Evolutionary conservation across 92 coral and sea anemone species (phyloP).

Genomic region (Paramuricea clavata): DNA sequence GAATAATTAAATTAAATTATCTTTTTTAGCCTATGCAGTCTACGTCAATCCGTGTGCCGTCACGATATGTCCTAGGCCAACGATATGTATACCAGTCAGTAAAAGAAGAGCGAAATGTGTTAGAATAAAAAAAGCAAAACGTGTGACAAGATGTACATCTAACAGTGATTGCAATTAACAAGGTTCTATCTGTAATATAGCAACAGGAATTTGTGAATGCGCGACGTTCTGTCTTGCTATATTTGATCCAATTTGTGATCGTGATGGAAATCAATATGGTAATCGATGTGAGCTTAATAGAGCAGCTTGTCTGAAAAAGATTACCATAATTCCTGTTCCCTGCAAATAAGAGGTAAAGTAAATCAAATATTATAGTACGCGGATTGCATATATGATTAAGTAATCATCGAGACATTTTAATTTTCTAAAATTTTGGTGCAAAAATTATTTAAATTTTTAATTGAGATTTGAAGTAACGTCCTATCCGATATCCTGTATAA

Average conservation of each 20-base stretch:
- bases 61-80: not conserved
- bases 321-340: not conserved
- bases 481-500: too few species aligned
- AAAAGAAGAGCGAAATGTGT: conserved; percentile 1
- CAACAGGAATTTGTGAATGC: not conserved
- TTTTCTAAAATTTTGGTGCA: too few species aligned
- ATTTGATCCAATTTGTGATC: not conserved
- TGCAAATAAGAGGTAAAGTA: not conserved
- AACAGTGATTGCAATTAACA: conserved; percentile 1
- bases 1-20: too few species aligned
- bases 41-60: conserved; percentile 9
- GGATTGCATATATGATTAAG: too few species aligned
- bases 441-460: too few species aligned
- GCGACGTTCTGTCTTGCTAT: not conserved
- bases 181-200: not conserved
- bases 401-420: too few species aligned
- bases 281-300: not conserved
- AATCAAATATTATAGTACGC: too few species aligned
- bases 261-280: not conserved
- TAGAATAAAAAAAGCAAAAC: not conserved
- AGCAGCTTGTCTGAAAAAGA: not conserved
- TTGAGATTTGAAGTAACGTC: too few species aligned
- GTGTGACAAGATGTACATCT: not conserved
- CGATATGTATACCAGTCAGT: not conserved
- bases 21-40: not conserved